Conservation (phyloP, 2,888 invertebrate genomes). For the Octonoba sinensis region DNA sequence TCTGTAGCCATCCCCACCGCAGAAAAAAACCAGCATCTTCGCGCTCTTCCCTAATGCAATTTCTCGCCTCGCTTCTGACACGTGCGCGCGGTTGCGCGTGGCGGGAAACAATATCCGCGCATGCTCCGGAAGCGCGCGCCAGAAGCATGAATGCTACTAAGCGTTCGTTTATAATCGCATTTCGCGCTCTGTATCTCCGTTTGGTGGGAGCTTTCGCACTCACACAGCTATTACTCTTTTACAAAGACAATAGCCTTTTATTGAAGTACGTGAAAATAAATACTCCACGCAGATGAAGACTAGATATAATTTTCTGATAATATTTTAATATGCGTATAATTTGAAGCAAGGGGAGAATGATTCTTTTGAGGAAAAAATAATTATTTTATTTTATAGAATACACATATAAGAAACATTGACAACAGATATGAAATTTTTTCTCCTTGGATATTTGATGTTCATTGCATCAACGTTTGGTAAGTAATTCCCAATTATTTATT, state of each 20-base stretch:
- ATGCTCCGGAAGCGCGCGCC: conserved; percentile 54
- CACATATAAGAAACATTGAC: not conserved
- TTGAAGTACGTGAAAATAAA: not conserved
- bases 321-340: not conserved
- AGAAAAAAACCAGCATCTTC: conserved; percentile 6
- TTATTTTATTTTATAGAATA: not conserved
- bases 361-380: not conserved
- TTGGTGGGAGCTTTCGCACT: conserved; percentile 24
- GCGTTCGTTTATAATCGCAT: conserved; percentile 61
- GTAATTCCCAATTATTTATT: too few species aligned
- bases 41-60: conserved; percentile 31
- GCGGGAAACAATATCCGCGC: not conserved
- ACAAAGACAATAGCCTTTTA: conserved; percentile 9
- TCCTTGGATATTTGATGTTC: conserved; percentile 45
- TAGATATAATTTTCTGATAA: not conserved
- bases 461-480: conserved; percentile 37
- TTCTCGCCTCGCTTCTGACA: conserved; percentile 44
- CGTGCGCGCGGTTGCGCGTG: conserved; percentile 44
- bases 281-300: not conserved
- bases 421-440: conserved; percentile 14
- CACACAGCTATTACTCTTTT: not conserved
- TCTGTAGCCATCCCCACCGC: too few species aligned
- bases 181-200: conserved; percentile 56
- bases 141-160: conserved; percentile 62
- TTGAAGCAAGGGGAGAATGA: not conserved